Base-by-base conservation (phyloP, 1,140 invertebrate genomes). In the Panulirus ornatus region DNA sequence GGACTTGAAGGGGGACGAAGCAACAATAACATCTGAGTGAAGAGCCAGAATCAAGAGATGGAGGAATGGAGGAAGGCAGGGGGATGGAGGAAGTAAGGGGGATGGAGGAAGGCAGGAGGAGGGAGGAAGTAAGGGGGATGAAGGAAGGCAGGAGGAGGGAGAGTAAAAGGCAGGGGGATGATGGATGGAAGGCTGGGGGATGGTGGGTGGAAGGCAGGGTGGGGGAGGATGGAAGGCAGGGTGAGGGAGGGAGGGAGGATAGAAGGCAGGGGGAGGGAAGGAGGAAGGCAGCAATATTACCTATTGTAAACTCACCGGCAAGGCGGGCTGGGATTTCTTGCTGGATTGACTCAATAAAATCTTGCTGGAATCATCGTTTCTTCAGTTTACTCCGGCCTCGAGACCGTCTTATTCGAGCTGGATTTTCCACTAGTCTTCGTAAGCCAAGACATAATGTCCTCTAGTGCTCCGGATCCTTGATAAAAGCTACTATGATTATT, bases 321-420 rank as follows among this genome's bases (percentile, higher is more conserved):
- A 66, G 27, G 27, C 58, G 27, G 58, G 27, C 27, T 30, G 58
- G 30, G 27, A 66, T 66, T 58, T 22, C 58, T 66, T 30, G 27
- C 58, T 30, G 58, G 27, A 66, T 27, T 66, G 58, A 66, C n/a
- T 66, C 58, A 66, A 66, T 66, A 66, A 8, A 66, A 66, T 66
- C 58, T 11, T 66, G 58, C n/a, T 66, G 27, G 58, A n/a, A 27
- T 66, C 58, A 66, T 27, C 58, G n/a, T 66, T 27, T 30, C 58
- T 66, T 8, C 58, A 66, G n/a, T 66, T 30, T 30, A 11, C 54
- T 14, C 19, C 19, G 54, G 19, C 19, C 19, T 58, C n/a, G n/a
- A 66, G 58, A 5, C 5, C 58, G 5, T 66, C 27, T 5, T 66
- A 66, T 30, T 58, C 58, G 0, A 66, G 58, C 58, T 5, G 11